phyloP scores from a whole-genome alignment of 2,113 vertebrate genomes.

The Grus americana region DNA sequence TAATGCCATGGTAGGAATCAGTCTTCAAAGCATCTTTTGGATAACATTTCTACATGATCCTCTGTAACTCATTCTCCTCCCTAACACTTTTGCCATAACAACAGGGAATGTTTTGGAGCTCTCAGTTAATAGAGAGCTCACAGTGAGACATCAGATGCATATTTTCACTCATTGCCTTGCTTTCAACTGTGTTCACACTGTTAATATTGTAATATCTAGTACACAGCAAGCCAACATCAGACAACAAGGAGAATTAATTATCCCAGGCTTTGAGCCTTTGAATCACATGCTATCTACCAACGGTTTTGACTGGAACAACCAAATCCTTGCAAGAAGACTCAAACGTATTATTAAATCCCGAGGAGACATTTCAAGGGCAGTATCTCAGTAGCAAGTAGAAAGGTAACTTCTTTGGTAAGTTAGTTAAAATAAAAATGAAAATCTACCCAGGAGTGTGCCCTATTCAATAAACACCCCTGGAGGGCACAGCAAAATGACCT shows the following conservation, averaged over 20 bases:
- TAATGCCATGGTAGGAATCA: neutral
- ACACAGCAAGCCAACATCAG: neutral
- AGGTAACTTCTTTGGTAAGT: neutral
- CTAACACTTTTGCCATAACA: neutral
- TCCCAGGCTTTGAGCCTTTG: neutral
- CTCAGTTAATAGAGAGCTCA: neutral
- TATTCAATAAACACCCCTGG: neutral
- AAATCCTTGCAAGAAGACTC: neutral
- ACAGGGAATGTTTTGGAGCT: neutral
- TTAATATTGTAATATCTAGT: neutral
- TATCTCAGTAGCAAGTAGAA: neutral
- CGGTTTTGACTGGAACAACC: neutral
- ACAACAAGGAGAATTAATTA: slow-evolving; percentile 32
- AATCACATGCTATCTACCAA: neutral
- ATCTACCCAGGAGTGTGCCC: neutral
- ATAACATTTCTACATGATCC: accelerated
- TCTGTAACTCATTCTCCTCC: neutral
- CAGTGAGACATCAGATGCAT: neutral
- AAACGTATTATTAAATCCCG: neutral
- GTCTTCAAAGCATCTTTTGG: neutral
- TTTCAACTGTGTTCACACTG: neutral
- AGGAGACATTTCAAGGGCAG: neutral
- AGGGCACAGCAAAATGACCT: neutral
- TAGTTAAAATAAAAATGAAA: neutral
- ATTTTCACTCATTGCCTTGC: neutral